Percentiles rank a stretch among this genome's conserved stretches.
Conservation (phyloP, 37 sponge, comb jelly and placozoan genomes). For the Eunapius fragilis region DNA sequence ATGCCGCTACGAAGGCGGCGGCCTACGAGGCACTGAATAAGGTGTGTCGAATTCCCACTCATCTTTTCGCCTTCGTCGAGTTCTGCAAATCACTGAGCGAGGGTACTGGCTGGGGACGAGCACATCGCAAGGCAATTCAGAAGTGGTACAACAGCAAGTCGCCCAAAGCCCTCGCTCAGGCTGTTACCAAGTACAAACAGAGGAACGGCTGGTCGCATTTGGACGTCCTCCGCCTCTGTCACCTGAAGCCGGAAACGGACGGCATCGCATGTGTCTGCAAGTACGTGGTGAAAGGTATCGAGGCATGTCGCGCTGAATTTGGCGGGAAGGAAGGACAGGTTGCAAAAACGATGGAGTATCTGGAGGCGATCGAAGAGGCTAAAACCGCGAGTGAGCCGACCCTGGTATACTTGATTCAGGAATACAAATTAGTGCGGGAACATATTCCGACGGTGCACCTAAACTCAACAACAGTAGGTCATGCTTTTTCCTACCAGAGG, state of each 20-base stretch:
- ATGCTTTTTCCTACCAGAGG: no score
- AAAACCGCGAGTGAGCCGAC: slow-evolving; percentile 55
- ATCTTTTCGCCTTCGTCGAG: slow-evolving; percentile 65
- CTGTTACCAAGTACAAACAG: slow-evolving; percentile 79
- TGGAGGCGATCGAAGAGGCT: slow-evolving; percentile 64
- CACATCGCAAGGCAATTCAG: slow-evolving; percentile 60
- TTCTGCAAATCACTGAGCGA: slow-evolving; percentile 64
- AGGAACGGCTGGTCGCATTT: slow-evolving; percentile 74
- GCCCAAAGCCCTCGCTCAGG: slow-evolving; percentile 54
- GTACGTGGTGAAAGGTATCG: slow-evolving; percentile 73
- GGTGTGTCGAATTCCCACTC: slow-evolving; percentile 80
- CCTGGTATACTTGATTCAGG: slow-evolving; percentile 30
- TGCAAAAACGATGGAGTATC: slow-evolving; percentile 25
- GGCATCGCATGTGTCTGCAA: slow-evolving; percentile 52
- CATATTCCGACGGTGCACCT: slow-evolving; percentile 73
- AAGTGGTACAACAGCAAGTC: slow-evolving; percentile 66
- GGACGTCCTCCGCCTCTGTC: slow-evolving; percentile 69
- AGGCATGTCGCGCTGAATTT: slow-evolving; percentile 32
- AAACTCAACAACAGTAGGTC: slow-evolving; percentile 43
- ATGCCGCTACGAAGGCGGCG: slow-evolving; percentile 60
- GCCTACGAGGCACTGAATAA: slow-evolving; percentile 64
- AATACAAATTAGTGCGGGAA: slow-evolving; percentile 68
- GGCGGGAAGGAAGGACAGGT: slow-evolving; percentile 1
- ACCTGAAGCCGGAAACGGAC: slow-evolving; percentile 39
- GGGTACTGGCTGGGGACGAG: slow-evolving; percentile 79